These are phyloP conservation scores for Pyrrhosoma nymphula DNA, from an alignment of 2,888 invertebrate genomes.

Conservation along the genomic window DNA sequence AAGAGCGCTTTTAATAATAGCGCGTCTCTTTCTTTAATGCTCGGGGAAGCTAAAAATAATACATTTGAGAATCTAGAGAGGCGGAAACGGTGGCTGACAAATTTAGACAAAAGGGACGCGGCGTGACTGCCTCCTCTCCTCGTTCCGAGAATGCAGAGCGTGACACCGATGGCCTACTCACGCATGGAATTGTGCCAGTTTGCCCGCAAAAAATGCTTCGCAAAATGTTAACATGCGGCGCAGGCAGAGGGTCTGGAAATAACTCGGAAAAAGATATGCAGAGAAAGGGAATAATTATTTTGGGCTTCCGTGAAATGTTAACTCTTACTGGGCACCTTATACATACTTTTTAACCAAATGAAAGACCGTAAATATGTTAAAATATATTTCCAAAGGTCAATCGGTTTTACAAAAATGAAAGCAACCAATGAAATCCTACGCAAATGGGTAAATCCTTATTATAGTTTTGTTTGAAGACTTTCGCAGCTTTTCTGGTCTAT, in stretches of 20 bases:
- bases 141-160: background rate
- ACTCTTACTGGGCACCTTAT: too few relatives aligned
- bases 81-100: background rate
- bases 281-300: background rate
- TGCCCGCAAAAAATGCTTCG: background rate
- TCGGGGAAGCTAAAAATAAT: background rate
- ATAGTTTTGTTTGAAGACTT: too few relatives aligned
- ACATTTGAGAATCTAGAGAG: background rate
- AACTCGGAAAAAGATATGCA: background rate
- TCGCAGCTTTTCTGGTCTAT: too few relatives aligned
- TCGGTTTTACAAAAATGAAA: too few relatives aligned
- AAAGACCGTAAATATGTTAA: too few relatives aligned
- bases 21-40: background rate
- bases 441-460: too few relatives aligned
- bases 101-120: background rate
- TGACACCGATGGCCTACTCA: conserved; percentile 14
- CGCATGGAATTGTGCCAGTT: background rate
- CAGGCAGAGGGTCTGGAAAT: background rate
- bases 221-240: background rate
- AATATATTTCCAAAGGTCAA: too few relatives aligned
- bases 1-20: background rate
- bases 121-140: background rate
- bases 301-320: background rate
- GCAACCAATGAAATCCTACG: too few relatives aligned
- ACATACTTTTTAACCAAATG: too few relatives aligned